These are phyloP conservation scores for Idaea dimidiata DNA, from an alignment of 2,888 invertebrate species.

Conservation along the genomic window DNA sequence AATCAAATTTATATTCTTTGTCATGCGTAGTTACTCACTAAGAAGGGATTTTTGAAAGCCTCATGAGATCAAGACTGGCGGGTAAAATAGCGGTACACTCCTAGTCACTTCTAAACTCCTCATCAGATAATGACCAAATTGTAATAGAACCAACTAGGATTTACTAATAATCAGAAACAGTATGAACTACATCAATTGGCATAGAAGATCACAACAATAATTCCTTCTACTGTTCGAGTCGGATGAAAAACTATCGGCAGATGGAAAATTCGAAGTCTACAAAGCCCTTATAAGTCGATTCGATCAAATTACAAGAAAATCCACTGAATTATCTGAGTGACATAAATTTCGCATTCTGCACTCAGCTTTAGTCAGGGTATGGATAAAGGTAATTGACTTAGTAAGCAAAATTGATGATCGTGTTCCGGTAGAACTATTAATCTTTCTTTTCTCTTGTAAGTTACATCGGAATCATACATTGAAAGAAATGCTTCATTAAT, in stretches of 20 bases:
- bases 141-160: no score
- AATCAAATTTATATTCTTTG: no score
- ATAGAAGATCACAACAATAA: no score
- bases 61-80: no score
- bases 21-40: no score
- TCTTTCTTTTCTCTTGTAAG: slow-evolving; percentile 11
- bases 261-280: not conserved
- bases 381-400: slow-evolving; percentile 12
- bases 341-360: not conserved
- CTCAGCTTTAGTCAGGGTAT: not conserved
- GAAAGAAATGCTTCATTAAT: slow-evolving; percentile 1
- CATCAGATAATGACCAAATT: no score
- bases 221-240: no score
- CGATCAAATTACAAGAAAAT: not conserved
- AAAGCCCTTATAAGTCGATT: not conserved
- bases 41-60: no score
- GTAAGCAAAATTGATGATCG: slow-evolving; percentile 17
- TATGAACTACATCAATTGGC: no score
- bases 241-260: not conserved
- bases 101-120: no score
- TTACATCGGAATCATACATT: not conserved
- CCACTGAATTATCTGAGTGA: not conserved
- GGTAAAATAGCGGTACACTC: no score
- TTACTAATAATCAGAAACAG: no score
- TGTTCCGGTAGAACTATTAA: slow-evolving; percentile 13